These are phyloP conservation scores for Centropristis striata DNA, from an alignment of 2,113 vertebrate species.

Conservation along the genomic window DNA sequence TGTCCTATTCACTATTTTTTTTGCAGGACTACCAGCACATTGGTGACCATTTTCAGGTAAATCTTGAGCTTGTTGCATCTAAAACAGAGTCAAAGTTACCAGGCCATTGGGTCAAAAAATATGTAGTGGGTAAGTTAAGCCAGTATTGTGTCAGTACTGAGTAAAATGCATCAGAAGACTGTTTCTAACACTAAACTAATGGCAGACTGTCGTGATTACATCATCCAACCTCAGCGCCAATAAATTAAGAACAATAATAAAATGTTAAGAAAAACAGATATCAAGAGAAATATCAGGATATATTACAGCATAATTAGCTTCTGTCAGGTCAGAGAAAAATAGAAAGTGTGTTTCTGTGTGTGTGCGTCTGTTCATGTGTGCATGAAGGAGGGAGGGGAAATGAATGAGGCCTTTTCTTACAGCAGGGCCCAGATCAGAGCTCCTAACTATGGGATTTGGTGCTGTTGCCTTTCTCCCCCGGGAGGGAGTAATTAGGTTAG, in stretches of 20 bases:
- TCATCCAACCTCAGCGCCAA: neutral
- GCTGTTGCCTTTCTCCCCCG: slow-evolving; percentile 85
- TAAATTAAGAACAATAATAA: slow-evolving; percentile 18
- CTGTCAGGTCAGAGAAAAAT: slow-evolving; percentile 33
- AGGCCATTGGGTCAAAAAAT: neutral
- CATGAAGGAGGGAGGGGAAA: slow-evolving; percentile 63
- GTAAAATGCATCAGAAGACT: neutral
- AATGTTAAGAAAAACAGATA: slow-evolving; percentile 42
- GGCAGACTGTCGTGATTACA: neutral
- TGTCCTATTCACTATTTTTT: too few species aligned
- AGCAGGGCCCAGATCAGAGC: slow-evolving; percentile 83
- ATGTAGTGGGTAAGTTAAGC: neutral
- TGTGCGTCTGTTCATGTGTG: slow-evolving; percentile 41
- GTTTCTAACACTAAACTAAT: neutral
- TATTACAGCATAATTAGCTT: slow-evolving; percentile 55
- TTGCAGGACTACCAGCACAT: neutral
- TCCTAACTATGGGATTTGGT: slow-evolving; percentile 87
- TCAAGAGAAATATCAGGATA: slow-evolving; percentile 46
- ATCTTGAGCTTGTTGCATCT: too few species aligned
- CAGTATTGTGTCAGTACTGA: neutral
- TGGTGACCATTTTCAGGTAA: neutral
- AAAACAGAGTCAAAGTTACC: neutral
- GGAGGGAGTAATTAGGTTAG: slow-evolving; percentile 89
- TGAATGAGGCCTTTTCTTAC: slow-evolving; percentile 86
- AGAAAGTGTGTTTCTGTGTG: slow-evolving; percentile 44